Conservation (phyloP, 2,888 invertebrate genomes). For the Nycteola revayana region DNA sequence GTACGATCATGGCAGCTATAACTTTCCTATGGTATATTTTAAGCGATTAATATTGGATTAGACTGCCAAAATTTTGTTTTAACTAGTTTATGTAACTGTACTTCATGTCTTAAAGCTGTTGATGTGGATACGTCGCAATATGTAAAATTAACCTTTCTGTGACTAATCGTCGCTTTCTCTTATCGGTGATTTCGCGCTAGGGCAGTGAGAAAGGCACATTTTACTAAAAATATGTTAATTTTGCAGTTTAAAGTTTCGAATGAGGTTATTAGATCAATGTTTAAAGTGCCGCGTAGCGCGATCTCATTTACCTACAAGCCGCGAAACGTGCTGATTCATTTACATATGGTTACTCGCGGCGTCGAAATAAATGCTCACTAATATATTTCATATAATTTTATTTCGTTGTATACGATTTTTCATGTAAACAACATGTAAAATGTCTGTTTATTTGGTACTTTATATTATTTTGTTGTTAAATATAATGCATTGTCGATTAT, state of each 20-base stretch:
- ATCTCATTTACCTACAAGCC: constrained; percentile 61
- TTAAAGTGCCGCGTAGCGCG: constrained; percentile 77
- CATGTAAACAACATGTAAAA: constrained; percentile 22
- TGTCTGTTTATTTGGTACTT: not conserved
- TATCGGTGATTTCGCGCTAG: constrained; percentile 62
- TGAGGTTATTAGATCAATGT: constrained; percentile 77
- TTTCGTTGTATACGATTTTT: constrained; percentile 24
- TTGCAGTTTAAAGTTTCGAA: constrained; percentile 43
- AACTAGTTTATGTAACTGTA: constrained; percentile 66
- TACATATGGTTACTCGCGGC: constrained; percentile 60
- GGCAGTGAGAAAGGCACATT: constrained; percentile 44
- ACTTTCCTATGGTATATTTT: constrained; percentile 66
- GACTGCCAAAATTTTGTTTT: constrained; percentile 30
- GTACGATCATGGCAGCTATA: constrained; percentile 79
- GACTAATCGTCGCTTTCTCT: constrained; percentile 75
- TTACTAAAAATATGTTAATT: constrained; percentile 41
- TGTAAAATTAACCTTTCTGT: constrained; percentile 72
- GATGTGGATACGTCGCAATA: constrained; percentile 61
- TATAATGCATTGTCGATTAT: too few species aligned
- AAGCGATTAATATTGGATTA: constrained; percentile 19
- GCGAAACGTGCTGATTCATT: constrained; percentile 80
- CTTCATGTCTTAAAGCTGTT: constrained; percentile 38
- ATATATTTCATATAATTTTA: constrained; percentile 18
- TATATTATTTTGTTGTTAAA: too few species aligned
- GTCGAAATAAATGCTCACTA: constrained; percentile 24